Percentiles rank a stretch among this genome's conserved stretches.
phyloP scores from a whole-genome alignment of 2,113 vertebrate species.

The Pangasianodon gigas region DNA sequence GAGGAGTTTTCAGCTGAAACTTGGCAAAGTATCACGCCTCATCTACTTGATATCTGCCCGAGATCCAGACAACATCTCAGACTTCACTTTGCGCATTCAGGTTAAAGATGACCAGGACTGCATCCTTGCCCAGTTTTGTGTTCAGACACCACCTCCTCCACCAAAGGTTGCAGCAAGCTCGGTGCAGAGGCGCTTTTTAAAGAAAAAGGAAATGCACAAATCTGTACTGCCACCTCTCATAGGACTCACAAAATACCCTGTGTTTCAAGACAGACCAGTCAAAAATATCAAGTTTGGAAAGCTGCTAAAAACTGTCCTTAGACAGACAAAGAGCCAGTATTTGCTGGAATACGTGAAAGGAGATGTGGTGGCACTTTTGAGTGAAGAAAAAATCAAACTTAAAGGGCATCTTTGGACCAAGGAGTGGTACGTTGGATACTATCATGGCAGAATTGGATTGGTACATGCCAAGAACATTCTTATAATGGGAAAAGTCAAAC shows the following conservation, averaged over 20 bases:
- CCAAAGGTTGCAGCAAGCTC: slow-evolving; percentile 82
- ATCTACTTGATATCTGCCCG: slow-evolving; percentile 85
- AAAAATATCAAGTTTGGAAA: slow-evolving; percentile 88
- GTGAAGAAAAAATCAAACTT: slow-evolving; percentile 90
- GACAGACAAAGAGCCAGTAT: slow-evolving; percentile 92
- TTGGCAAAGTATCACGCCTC: slow-evolving; percentile 90
- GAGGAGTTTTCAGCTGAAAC: slow-evolving; percentile 90
- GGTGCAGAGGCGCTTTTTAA: slow-evolving; percentile 87
- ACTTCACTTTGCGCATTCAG: slow-evolving; percentile 90
- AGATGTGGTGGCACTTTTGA: slow-evolving; percentile 85
- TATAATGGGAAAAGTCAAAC: slow-evolving; percentile 83
- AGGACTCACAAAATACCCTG: slow-evolving; percentile 82
- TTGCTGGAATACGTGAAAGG: slow-evolving; percentile 95
- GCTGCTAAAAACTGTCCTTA: slow-evolving; percentile 89
- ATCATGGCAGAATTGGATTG: slow-evolving; percentile 87
- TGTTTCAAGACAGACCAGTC: slow-evolving; percentile 87
- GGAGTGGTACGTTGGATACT: slow-evolving; percentile 96
- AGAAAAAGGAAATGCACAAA: slow-evolving; percentile 94
- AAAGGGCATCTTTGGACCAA: slow-evolving; percentile 96
- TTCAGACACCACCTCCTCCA: slow-evolving; percentile 87
- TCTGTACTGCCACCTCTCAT: slow-evolving; percentile 88
- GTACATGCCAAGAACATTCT: slow-evolving; percentile 93
- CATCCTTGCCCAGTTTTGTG: slow-evolving; percentile 91
- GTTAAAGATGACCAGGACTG: slow-evolving; percentile 85
- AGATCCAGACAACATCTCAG: slow-evolving; percentile 78